phyloP scores from a whole-genome alignment of 2,113 vertebrate species.

The Leucosticte australis region DNA sequence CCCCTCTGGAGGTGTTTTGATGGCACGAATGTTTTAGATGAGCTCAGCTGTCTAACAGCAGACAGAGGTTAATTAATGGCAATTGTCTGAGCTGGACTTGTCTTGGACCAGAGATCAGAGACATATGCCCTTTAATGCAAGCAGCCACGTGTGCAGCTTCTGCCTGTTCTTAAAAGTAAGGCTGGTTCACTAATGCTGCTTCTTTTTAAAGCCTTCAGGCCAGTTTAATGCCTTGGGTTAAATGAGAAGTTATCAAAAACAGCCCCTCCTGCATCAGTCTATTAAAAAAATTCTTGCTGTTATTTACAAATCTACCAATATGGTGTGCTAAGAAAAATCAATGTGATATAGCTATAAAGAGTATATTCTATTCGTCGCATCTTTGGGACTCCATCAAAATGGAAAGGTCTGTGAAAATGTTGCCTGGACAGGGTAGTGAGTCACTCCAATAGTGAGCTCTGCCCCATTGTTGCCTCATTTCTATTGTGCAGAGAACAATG shows the following conservation, averaged over 20 bases:
- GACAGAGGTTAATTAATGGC: not conserved
- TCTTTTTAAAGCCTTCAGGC: not conserved
- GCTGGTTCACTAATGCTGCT: not conserved
- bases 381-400: not conserved
- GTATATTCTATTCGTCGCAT: not conserved
- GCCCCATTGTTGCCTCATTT: not conserved
- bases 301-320: not conserved
- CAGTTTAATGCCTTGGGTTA: not conserved
- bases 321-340: not conserved
- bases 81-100: not conserved
- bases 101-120: slow-evolving; percentile 4
- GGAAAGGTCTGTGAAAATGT: not conserved
- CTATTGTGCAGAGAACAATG: not conserved
- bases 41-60: slow-evolving; percentile 21
- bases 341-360: not conserved
- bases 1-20: not conserved
- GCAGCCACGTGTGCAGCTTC: not conserved
- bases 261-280: not conserved
- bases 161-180: not conserved
- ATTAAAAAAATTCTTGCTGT: not conserved
- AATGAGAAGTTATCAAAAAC: not conserved
- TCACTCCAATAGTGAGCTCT: not conserved
- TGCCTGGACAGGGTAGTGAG: not conserved
- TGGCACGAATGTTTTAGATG: not conserved
- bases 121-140: not conserved